These are phyloP conservation scores for Endotricha flammealis DNA, from an alignment of 2,888 invertebrate species.

Conservation along the genomic window DNA sequence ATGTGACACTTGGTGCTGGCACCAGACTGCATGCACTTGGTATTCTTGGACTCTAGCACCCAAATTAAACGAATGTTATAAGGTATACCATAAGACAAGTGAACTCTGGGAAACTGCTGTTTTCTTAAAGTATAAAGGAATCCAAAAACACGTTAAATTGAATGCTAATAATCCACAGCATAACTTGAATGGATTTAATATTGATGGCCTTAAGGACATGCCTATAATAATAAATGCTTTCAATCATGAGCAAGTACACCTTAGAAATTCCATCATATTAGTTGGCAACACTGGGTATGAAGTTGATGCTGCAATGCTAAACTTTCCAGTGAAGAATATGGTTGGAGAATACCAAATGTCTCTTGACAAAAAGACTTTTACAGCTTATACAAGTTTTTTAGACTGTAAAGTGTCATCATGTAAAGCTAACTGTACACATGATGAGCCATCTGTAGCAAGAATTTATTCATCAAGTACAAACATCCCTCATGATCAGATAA, in stretches of 20 bases:
- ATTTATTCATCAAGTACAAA: background rate
- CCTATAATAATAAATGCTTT: background rate
- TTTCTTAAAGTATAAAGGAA: background rate
- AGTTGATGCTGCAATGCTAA: background rate
- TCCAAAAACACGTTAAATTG: background rate
- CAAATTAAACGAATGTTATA: background rate
- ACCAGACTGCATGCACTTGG: slow-evolving; percentile 3
- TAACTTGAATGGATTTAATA: background rate
- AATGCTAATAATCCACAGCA: background rate
- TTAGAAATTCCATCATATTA: background rate
- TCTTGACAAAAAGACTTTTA: background rate
- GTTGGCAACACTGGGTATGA: background rate
- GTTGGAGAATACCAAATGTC: slow-evolving; percentile 2
- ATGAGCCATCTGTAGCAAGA: background rate
- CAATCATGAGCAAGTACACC: background rate
- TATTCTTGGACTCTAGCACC: background rate
- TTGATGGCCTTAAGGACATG: slow-evolving; percentile 1
- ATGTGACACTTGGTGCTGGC: slow-evolving; percentile 7
- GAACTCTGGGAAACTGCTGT: background rate
- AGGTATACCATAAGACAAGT: background rate
- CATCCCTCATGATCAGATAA: background rate
- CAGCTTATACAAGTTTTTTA: background rate
- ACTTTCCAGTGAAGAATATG: background rate
- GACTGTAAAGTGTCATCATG: background rate
- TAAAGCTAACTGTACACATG: background rate